Conservation (phyloP, 2,113 vertebrate species). For the Rhea pennata region DNA sequence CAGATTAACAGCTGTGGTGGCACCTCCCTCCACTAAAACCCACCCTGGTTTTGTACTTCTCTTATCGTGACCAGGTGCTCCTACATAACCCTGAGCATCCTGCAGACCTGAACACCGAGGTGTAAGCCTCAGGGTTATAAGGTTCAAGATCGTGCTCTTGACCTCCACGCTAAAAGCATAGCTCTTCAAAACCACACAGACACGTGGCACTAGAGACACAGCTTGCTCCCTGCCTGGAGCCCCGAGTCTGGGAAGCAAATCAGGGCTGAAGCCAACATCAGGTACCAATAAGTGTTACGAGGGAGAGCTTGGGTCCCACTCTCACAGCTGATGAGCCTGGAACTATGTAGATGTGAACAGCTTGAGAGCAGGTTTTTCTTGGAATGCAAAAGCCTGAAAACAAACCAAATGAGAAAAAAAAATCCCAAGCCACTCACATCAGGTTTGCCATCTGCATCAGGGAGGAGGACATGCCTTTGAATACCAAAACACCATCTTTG, state of each 20-base stretch:
- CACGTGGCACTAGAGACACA: accelerated
- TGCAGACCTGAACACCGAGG: not conserved
- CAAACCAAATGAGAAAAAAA: not conserved
- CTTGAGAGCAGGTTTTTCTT: not conserved
- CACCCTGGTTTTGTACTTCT: not conserved
- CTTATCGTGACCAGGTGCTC: not conserved
- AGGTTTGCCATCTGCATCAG: not conserved
- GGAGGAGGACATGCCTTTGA: accelerated
- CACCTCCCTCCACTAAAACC: not conserved
- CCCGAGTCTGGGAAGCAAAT: not conserved
- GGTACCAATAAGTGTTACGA: accelerated
- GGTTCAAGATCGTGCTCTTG: not conserved
- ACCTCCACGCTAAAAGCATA: not conserved
- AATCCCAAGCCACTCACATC: not conserved
- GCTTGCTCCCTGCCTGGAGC: not conserved
- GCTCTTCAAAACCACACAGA: not conserved
- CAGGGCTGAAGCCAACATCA: not conserved
- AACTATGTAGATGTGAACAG: not conserved
- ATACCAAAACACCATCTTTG: not conserved
- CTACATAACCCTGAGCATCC: not conserved
- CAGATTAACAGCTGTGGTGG: not conserved
- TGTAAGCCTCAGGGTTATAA: not conserved
- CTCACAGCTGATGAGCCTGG: not conserved
- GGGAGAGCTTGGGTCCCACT: not conserved
- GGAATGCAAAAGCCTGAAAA: not conserved